These are phyloP conservation scores for Porites lutea DNA, from an alignment of 64 coral and sea anemone species.

Conservation along the genomic window DNA sequence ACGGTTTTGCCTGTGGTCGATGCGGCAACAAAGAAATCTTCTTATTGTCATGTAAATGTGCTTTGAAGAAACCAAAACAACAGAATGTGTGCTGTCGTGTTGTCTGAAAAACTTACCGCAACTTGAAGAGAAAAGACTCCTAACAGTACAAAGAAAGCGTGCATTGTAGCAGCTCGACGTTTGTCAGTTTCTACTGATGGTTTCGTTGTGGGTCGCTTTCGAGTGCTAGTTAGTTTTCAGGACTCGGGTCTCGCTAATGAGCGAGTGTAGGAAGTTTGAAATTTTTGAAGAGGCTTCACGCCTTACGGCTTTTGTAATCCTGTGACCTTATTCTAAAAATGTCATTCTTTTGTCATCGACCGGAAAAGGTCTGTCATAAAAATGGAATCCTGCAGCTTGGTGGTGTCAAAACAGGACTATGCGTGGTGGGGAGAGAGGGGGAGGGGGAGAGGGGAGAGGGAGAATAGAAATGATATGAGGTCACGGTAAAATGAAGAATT, in stretches of 20 bases:
- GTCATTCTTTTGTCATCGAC: not conserved
- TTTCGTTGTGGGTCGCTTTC: not conserved
- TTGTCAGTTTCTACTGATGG: not conserved
- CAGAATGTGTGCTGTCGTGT: not conserved
- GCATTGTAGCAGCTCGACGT: not conserved
- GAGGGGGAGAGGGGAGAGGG: too few relatives aligned
- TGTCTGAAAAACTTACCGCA: not conserved
- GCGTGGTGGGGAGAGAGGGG: too few relatives aligned
- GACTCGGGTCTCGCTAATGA: too few relatives aligned
- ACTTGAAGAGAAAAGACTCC: not conserved
- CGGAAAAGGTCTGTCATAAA: not conserved
- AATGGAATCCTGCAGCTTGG: too few relatives aligned
- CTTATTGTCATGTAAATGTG: not conserved
- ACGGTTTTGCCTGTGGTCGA: not conserved
- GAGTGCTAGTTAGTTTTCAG: too few relatives aligned
- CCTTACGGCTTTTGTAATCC: not conserved
- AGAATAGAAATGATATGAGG: too few relatives aligned
- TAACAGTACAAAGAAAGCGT: not conserved
- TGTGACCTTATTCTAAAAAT: not conserved
- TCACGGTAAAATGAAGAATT: too few relatives aligned
- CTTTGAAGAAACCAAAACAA: not conserved
- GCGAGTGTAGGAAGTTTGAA: not conserved
- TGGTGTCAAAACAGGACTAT: too few relatives aligned
- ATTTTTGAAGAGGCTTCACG: not conserved
- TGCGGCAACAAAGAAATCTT: not conserved